Conservation (phyloP, 2,113 vertebrate genomes). For the Tenrec ecaudatus region DNA sequence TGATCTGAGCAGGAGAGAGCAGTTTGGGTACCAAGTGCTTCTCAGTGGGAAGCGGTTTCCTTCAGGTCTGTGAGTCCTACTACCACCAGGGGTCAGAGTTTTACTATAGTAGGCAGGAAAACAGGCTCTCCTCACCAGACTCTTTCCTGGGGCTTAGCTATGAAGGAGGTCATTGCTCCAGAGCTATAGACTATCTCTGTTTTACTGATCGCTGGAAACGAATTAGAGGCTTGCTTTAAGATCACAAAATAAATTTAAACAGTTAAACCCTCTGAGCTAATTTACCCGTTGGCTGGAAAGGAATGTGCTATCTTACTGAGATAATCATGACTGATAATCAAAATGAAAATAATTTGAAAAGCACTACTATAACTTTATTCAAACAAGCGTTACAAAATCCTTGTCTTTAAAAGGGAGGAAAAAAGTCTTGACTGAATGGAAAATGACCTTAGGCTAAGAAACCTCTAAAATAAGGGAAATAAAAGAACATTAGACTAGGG, state of each 20-base stretch:
- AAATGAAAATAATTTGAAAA: constrained; percentile 38
- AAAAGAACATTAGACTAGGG: not conserved
- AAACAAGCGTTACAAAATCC: not conserved
- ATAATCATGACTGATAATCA: constrained; percentile 4
- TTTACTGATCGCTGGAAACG: not conserved
- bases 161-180: not conserved
- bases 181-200: not conserved
- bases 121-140: not conserved
- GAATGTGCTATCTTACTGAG: not conserved
- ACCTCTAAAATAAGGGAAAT: constrained; percentile 16
- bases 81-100: constrained; percentile 62
- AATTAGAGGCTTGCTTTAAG: constrained; percentile 20
- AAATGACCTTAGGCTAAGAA: constrained; percentile 3
- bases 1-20: not conserved
- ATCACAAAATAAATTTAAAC: not conserved
- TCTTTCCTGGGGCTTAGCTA: not conserved
- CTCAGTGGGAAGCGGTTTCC: not conserved
- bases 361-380: constrained; percentile 35
- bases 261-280: not conserved
- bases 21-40: not conserved
- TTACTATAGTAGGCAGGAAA: not conserved
- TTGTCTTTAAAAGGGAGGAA: not conserved
- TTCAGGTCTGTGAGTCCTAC: not conserved
- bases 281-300: not conserved
- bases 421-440: not conserved